Conservation (phyloP, 2,888 invertebrate genomes). For the Zygogramma bicolorata region DNA sequence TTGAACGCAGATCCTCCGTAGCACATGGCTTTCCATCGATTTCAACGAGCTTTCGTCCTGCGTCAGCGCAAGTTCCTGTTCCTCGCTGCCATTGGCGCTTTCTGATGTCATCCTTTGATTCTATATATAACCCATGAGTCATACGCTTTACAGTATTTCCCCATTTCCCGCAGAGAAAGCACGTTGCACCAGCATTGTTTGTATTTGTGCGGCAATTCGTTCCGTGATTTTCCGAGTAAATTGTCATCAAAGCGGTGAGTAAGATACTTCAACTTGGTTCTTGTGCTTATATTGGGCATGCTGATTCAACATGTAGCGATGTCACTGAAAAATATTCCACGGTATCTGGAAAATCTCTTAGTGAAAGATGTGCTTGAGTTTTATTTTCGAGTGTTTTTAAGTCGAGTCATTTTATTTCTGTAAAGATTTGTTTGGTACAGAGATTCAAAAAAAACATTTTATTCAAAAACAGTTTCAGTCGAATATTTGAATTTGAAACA, state of each 20-base stretch:
- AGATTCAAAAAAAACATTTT: neutral
- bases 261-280: neutral
- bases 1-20: constrained; percentile 37
- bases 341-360: neutral
- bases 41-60: constrained; percentile 51
- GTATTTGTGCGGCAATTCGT: constrained; percentile 50
- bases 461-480: neutral
- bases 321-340: neutral
- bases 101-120: constrained; percentile 61
- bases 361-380: neutral
- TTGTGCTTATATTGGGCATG: neutral
- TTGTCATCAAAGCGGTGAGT: constrained; percentile 16
- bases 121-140: constrained; percentile 66
- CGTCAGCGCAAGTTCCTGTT: constrained; percentile 57
- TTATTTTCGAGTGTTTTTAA: neutral
- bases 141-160: constrained; percentile 64
- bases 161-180: constrained; percentile 55
- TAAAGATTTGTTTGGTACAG: constrained; percentile 2
- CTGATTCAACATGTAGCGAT: neutral
- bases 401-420: neutral
- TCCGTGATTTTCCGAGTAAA: constrained; percentile 34
- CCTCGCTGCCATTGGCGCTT: constrained; percentile 56
- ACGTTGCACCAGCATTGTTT: constrained; percentile 54
- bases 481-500: neutral
- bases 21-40: constrained; percentile 56